Percentiles rank a stretch among this genome's conserved stretches.
phyloP scores from a whole-genome alignment of 2,888 invertebrate genomes.

The Drosophila falleni region DNA sequence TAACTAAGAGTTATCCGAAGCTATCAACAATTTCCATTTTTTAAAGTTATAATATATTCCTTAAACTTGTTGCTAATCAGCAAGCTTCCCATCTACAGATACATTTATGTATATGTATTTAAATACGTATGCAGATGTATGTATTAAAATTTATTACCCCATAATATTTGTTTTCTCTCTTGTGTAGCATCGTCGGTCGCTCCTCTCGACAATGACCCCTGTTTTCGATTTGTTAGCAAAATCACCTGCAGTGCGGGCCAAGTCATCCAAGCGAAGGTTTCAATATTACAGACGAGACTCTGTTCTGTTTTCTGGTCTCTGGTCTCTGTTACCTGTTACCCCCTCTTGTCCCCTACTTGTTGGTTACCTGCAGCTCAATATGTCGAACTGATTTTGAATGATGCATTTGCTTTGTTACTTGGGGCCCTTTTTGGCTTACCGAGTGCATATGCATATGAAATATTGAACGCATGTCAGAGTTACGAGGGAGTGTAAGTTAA shows the following conservation, averaged over 20 bases:
- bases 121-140: slow-evolving; percentile 34
- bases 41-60: not conserved
- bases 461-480: slow-evolving; percentile 57
- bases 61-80: slow-evolving; percentile 12
- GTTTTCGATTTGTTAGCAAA: slow-evolving; percentile 65
- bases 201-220: slow-evolving; percentile 48
- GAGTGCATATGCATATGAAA: slow-evolving; percentile 53
- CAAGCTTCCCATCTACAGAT: not conserved
- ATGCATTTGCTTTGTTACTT: slow-evolving; percentile 63
- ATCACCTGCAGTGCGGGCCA: slow-evolving; percentile 71
- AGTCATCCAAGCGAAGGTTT: slow-evolving; percentile 49
- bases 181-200: slow-evolving; percentile 28
- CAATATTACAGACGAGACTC: slow-evolving; percentile 62
- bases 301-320: not conserved
- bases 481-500: slow-evolving; percentile 36
- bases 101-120: slow-evolving; percentile 11
- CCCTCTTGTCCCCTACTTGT: not conserved
- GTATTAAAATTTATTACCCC: slow-evolving; percentile 62
- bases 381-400: slow-evolving; percentile 69
- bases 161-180: slow-evolving; percentile 50
- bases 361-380: slow-evolving; percentile 70
- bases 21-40: not conserved
- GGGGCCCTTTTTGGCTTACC: slow-evolving; percentile 50
- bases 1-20: not conserved
- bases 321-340: not conserved